Base-by-base conservation (phyloP, 2,797 vertebrate genomes). In the Crocodylus rhombifer region DNA sequence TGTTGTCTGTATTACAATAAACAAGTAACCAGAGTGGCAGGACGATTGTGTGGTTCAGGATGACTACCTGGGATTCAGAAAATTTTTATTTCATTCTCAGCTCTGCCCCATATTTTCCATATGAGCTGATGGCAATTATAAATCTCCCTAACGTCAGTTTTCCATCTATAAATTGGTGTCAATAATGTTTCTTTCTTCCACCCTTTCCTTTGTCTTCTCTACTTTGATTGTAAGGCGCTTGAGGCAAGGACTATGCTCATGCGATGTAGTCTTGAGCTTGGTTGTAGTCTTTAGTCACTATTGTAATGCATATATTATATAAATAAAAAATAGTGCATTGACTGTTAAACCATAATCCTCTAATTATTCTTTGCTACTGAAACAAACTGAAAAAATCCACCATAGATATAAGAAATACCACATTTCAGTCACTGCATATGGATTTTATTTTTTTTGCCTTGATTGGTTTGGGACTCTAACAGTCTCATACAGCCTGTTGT, bases 401-500 rank as follows among this genome's bases (percentile, higher is more conserved):
- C 77, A 33, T 6, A 84, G 61, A 77, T 65, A 56, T 2, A 88
- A 87, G 64, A 93, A 90, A 90, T 30, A 65, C 63, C 77, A 11
- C 61, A 80, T 90, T 95, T 93, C 69, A 89, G 84, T 60, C 69
- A 89, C 84, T 55, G 93, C 51, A 57, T 80, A 80, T 3, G 87
- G 86, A 64, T 15, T 65, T 94, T 94, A 87, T 87, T 86, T 85
- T n/a, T 14, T 84, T 62, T 0, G 1, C 82, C 95, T 95, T 55
- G 17, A 95, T 86, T 86, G 90, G 67, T 89, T 93, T 91, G 85
- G 73, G 78, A 88, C 82, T 93, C 90, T 16, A 84, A 96, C 61
- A 84, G 88, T 91, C 82, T 92, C 55, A 71, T 60, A 92, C 69
- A 92, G 95, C 89, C 76, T 15, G 91, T 87, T 51, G 87, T 57